A percentile compares a stretch with the other conserved stretches of the same genome.
Conservation (phyloP, 2,113 vertebrate genomes). For the Chionodraco myersi region DNA sequence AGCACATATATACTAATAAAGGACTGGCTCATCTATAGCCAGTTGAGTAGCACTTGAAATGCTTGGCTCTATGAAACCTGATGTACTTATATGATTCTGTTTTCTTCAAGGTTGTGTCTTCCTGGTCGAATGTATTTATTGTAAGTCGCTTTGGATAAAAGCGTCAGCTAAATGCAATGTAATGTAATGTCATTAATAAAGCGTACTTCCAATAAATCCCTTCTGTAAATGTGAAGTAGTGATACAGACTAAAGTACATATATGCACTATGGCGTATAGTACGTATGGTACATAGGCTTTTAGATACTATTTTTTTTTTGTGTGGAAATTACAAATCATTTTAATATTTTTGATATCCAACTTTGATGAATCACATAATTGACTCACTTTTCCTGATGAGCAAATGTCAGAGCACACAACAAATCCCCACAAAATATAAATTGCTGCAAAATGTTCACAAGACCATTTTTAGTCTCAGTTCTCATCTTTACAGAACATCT, state of each 20-base stretch:
- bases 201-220: too few species aligned
- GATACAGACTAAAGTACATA: neutral
- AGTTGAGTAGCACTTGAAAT: too few species aligned
- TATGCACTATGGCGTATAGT: neutral
- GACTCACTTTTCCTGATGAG: neutral
- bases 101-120: too few species aligned
- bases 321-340: neutral
- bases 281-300: too few species aligned
- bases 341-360: too few species aligned
- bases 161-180: too few species aligned
- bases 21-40: too few species aligned
- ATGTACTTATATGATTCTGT: too few species aligned
- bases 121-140: too few species aligned
- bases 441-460: neutral
- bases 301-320: neutral
- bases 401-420: neutral
- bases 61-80: too few species aligned
- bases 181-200: neutral
- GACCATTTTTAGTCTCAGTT: neutral
- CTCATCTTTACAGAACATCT: slow-evolving; percentile 3
- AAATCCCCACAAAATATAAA: neutral
- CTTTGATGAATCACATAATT: neutral
- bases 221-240: neutral
- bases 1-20: too few species aligned
- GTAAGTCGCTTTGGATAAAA: too few species aligned